Evolutionary conservation across 2,888 invertebrate species (phyloP), one percentile per base, ranked within the genome.

Genomic region (Lochmaea crataegi): DNA sequence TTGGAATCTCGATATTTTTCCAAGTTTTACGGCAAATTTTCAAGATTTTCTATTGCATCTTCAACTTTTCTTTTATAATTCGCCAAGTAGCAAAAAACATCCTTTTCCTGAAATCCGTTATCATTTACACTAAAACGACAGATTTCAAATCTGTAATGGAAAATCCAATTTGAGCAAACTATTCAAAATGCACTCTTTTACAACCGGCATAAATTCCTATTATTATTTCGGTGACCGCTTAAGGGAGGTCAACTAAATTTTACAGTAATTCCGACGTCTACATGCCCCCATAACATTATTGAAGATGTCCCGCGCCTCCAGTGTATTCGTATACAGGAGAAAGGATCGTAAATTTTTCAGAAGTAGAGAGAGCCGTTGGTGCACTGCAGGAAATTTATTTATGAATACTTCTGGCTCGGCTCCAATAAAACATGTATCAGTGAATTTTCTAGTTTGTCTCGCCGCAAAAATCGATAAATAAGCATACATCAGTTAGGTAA

Each of bases 351-450:
- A 85, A 85, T 85, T 84, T 78, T 77, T 79, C 70, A 78, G 79
- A 78, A 80, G 80, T 82, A 79, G 80, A 79, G 79, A 79, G 81
- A 83, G 83, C 83, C 83, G 85, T 85, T 84, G 83, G 83, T 84
- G 85, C 85, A 85, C 77, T 84, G 85, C 85, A 84, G 84, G 82
- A 85, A 85, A 85, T 85, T 85, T 86, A 86, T 86, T 86, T 86
- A 86, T 85, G 85, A 85, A 85, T 85, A 85, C 83, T 82, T 83
- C 82, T 85, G 84, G 85, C 84, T 77, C 76, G 64, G 73, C 79
- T 84, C 85, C 85, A 85, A 83, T 85, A 83, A 84, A 85, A 84
- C 83, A 83, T 83, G 82, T 81, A 81, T 81, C 80, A 79, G 80
- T 82, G 79, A 83, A 83, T 83, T 82, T 84, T 83, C 82, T 77